Percentiles rank a stretch among this genome's conserved stretches.
Evolutionary conservation across 1,140 invertebrate species (phyloP).

Genomic region (Listronotus oregonensis): DNA sequence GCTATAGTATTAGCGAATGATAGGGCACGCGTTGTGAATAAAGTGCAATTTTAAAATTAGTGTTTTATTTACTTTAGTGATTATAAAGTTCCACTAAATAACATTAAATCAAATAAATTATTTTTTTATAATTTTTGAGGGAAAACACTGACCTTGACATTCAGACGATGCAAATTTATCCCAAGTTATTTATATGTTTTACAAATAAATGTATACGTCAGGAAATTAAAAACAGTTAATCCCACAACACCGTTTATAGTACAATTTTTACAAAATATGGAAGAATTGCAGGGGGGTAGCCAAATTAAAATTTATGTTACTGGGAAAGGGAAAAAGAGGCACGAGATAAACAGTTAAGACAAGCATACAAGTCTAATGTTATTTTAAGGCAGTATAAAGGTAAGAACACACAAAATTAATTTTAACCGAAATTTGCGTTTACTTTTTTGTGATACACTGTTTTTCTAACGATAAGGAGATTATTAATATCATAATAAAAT

Average conservation of each 20-base stretch:
- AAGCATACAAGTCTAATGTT: constrained; percentile 45
- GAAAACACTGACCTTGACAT: not conserved
- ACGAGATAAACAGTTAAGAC: constrained; percentile 40
- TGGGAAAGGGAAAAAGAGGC: constrained; percentile 46
- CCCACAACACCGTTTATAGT: constrained; percentile 13
- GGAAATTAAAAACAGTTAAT: constrained; percentile 12
- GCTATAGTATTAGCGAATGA: too few species aligned
- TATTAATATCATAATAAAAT: too few species aligned
- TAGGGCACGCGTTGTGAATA: too few species aligned
- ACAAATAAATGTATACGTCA: constrained; percentile 32
- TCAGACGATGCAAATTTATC: constrained; percentile 15
- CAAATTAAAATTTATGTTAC: constrained; percentile 41
- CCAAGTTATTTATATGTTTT: constrained; percentile 35
- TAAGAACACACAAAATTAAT: too few species aligned
- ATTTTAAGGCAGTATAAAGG: constrained; percentile 37
- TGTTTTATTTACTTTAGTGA: too few species aligned
- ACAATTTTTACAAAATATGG: constrained; percentile 36
- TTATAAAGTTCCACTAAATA: too few species aligned
- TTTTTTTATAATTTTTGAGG: too few species aligned
- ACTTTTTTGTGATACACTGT: too few species aligned
- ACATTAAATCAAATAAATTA: too few species aligned
- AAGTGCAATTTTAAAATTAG: too few species aligned
- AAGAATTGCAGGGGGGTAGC: constrained; percentile 38
- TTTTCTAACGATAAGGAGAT: too few species aligned
- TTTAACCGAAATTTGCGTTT: too few species aligned